Evolutionary conservation across 2,888 invertebrate species (phyloP), one percentile per base, ranked within the genome.

Genomic region (Cylindroiulus punctatus): DNA sequence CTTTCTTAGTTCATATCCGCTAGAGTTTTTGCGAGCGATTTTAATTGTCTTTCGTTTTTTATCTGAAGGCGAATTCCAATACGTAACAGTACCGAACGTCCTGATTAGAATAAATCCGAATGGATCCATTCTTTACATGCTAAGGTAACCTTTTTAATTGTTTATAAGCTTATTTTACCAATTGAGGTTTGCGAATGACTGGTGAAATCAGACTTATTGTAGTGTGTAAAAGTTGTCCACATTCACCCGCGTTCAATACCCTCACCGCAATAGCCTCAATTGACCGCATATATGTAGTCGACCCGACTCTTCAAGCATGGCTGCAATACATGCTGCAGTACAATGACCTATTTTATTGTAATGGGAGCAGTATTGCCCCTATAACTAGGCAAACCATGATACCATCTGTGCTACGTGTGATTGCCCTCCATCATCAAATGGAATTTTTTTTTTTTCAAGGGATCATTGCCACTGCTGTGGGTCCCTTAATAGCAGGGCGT

Each of bases 31-130:
- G 12, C 14, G 8, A 44, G 14, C 44, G 12, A 44, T 44, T 44
- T 44, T 10, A 44, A 44, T 44, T 44, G 44, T 44, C 12, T 44
- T 44, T 44, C 44, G 5, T 30, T 76, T 76, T 26, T 30, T 30
- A 76, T 76, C 30, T 76, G 12, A 30, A 76, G 76, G 91, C 0
- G 92, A 92, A 88, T 92, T 92, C 88, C 92, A 92, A 89, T 92
- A 91, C 87, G 92, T 92, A 57, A 92, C 92, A 0, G 92, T 92
- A 1, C 92, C 92, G 22, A 92, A 92, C 88, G 92, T 92, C 19
- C 89, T 92, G n/a, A 91, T 92, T 22, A 89, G 92, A 65, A 92
- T 92, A 86, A 90, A 92, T 88, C 92, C 92, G 1, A 90, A 91
- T 82, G 92, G 92, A 5, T 90, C 91, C 87, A 92, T 92, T 83